Evolutionary conservation across 2,888 invertebrate genomes (phyloP).

Genomic region (Sarcophaga carnaria): DNA sequence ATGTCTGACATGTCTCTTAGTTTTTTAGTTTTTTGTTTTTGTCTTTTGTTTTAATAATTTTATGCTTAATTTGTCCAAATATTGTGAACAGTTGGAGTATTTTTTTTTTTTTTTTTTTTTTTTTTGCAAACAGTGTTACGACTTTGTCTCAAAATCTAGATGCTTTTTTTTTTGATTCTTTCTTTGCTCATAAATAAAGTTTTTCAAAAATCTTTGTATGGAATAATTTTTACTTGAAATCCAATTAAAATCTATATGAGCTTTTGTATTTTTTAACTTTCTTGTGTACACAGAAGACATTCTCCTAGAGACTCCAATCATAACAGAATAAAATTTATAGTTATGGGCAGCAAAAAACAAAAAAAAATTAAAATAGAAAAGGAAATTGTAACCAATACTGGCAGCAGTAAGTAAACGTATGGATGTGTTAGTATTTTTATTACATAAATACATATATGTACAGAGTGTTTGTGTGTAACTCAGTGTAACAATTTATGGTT

Average conservation of each 20-base stretch:
- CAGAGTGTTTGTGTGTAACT: slow-evolving; percentile 28
- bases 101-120: slow-evolving; percentile 1
- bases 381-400: slow-evolving; percentile 49
- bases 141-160: background rate
- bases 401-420: background rate
- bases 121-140: background rate
- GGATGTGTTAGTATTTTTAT: background rate
- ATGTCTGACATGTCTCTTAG: slow-evolving; percentile 14
- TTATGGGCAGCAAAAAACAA: slow-evolving; percentile 34
- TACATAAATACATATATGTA: background rate
- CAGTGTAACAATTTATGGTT: slow-evolving; percentile 75
- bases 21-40: background rate
- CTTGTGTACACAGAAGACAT: slow-evolving; percentile 22
- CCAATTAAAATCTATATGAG: slow-evolving; percentile 66
- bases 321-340: slow-evolving; percentile 64
- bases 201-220: slow-evolving; percentile 37
- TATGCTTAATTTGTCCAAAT: slow-evolving; percentile 58
- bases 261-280: slow-evolving; percentile 47
- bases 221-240: slow-evolving; percentile 61
- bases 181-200: slow-evolving; percentile 37
- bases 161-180: slow-evolving; percentile 14
- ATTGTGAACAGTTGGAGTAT: slow-evolving; percentile 36
- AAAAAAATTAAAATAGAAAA: slow-evolving; percentile 1
- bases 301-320: slow-evolving; percentile 47
- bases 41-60: slow-evolving; percentile 31